Evolutionary conservation across 2,113 vertebrate species (phyloP).

Genomic region (Hiodon tergisus): DNA sequence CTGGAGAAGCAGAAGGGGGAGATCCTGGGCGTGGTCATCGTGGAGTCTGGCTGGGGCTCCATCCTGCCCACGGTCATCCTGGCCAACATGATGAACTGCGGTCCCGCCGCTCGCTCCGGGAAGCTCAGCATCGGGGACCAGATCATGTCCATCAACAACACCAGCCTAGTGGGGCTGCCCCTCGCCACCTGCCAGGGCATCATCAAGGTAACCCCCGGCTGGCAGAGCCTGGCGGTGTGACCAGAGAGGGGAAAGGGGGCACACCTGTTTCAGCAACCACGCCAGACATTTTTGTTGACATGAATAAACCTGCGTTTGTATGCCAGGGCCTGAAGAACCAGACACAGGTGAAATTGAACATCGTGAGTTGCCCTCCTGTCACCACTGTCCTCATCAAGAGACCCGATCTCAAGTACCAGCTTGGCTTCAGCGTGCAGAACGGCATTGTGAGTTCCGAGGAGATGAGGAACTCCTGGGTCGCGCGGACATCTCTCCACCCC

Average conservation of each 20-base stretch:
- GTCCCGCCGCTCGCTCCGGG: conserved; percentile 88
- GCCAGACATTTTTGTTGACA: too few relatives aligned
- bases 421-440: conserved; percentile 98
- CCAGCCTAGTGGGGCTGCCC: conserved; percentile 92
- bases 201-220: conserved; percentile 77
- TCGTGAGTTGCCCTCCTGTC: conserved; percentile 95
- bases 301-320: conserved; percentile 11
- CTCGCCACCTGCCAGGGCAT: conserved; percentile 94
- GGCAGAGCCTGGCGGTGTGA: not conserved
- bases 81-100: conserved; percentile 93
- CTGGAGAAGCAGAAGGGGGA: conserved; percentile 95
- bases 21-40: conserved; percentile 90
- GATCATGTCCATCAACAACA: conserved; percentile 97
- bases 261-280: not conserved
- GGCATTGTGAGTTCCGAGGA: conserved; percentile 83
- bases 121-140: conserved; percentile 96
- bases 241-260: too few relatives aligned
- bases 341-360: conserved; percentile 92
- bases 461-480: too few relatives aligned
- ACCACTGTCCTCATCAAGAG: conserved; percentile 97
- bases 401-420: conserved; percentile 95
- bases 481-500: too few relatives aligned
- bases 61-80: conserved; percentile 96
- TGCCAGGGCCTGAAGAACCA: conserved; percentile 94
- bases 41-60: conserved; percentile 97